Base-by-base conservation (phyloP, 2,797 vertebrate genomes). In the Salmo trutta region DNA sequence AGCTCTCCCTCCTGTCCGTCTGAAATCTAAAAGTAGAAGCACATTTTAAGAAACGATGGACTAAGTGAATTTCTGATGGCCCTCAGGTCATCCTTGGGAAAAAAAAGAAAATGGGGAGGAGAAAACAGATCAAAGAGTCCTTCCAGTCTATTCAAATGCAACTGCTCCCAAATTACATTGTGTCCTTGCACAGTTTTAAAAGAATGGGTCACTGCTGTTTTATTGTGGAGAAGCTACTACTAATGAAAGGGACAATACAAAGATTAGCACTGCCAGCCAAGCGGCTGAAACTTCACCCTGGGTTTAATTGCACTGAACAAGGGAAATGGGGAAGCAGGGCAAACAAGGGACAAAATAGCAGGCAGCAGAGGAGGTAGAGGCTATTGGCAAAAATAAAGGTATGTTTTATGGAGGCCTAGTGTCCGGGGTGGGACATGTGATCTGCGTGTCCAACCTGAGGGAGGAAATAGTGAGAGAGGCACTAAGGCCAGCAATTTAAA, bases 231-330 rank as follows among this genome's bases (percentile, higher is more conserved):
- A 95, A 94, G 93, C 94, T 94, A 92, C 91, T 89, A 81, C 92
- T 94, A 94, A 96, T 96, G 94, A 95, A 96, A 95, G 93, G 92
- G 91, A 96, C 94, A 96, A 95, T 94, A 86, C 73, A 82, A 92
- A 96, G 93, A 95, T 95, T 94, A 94, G 95, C 91, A 93, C 94
- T 95, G 92, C 91, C 94, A 94, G 93, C 93, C 94, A 94, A 92
- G 92, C 84, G 91, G 93, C 93, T 94, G 93, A 95, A 95, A 95
- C 83, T 91, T 93, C 93, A 92, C 93, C 94, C 93, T 91, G 64
- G 69, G 90, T 94, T 95, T 96, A 95, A 96, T 94, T 96, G 94
- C 92, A 88, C 81, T 59, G 83, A 95, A 96, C 93, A 95, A 96
- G 95, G 86, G 83, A 87, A 90, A 91, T 86, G 88, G 92, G 90